Conservation (phyloP, 2,888 invertebrate genomes). For the Pristionchus arcanus region DNA sequence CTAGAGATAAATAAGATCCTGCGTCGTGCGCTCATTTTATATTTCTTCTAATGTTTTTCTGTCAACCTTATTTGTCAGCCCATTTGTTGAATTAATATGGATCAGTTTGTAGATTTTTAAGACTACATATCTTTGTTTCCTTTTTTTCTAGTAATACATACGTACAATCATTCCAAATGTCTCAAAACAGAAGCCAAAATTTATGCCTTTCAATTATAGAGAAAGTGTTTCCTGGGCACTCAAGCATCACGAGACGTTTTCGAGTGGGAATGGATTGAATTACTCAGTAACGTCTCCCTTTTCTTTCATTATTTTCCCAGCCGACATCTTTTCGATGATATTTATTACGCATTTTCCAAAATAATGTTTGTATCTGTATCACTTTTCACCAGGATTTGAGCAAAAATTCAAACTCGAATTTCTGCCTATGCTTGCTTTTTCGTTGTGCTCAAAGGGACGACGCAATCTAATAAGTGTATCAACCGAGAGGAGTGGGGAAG, state of each 20-base stretch:
- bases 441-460: neutral
- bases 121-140: too few relatives aligned
- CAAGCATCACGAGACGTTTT: constrained; percentile 39
- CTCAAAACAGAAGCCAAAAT: neutral
- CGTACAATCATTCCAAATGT: too few relatives aligned
- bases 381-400: too few relatives aligned
- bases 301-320: neutral
- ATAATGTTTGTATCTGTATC: too few relatives aligned
- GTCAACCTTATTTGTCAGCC: too few relatives aligned
- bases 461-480: constrained; percentile 48
- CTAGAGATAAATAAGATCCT: too few relatives aligned
- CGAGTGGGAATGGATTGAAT: constrained; percentile 38
- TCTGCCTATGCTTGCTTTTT: neutral
- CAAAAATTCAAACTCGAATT: neutral
- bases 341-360: neutral
- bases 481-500: neutral
- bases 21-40: too few relatives aligned
- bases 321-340: neutral
- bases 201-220: constrained; percentile 21
- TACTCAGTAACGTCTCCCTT: constrained; percentile 33
- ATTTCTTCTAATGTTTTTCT: too few relatives aligned
- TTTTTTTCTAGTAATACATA: too few relatives aligned
- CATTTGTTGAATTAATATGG: too few relatives aligned
- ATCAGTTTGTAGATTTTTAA: too few relatives aligned
- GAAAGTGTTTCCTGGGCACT: neutral